Base-by-base conservation (phyloP, 2,797 vertebrate species). In the Enteromius radiatus region DNA sequence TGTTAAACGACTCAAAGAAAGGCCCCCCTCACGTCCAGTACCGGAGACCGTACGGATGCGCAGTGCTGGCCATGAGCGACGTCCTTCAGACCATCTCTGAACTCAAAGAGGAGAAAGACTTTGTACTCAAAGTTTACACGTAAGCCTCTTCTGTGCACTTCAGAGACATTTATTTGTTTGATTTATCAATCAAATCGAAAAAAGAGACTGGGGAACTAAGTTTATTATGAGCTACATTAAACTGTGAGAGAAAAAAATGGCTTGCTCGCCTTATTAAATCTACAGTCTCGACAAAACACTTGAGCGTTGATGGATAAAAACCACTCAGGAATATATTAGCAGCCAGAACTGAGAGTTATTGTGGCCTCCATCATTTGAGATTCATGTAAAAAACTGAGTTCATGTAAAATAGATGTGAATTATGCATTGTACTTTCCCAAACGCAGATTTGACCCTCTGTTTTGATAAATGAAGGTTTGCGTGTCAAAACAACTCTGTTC, bases 41-140 rank as follows among this genome's bases (percentile, higher is more conserved):
- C 68, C 94, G 98, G 3, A 94, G 98, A 36, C 98, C 98, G 0
- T 99, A 99, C 11, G 98, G 98, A 86, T 99, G 98, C 1, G 97
- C 98, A 0, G 98, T 98, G n/a, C 92, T 99, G 3, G 97, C 98
- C 88, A 95, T 99, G 92, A 95, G 97, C 82, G 98, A 99, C 63
- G 96, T 97, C 84, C 96, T 99, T 63, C 97, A 98, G 88, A 97
- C 97, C 36, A 96, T 99, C 88, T 96, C 97, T 0, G 98, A 99
- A 90, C 95, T 98, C 87, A 98, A 98, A 90, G 98, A 99, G 86
- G 98, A 99, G 89, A 99, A 99, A 90, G 98, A 99, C 94, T 99
- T 99, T 92, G 97, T 99, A 86, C 97, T 99, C 79, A 99, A 99
- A 92, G 97, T 99, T 94, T 99, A 99, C 93, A 99, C 96, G 98